Evolutionary conservation across 2,888 invertebrate species (phyloP).

Genomic region (Diplolepis rosae): DNA sequence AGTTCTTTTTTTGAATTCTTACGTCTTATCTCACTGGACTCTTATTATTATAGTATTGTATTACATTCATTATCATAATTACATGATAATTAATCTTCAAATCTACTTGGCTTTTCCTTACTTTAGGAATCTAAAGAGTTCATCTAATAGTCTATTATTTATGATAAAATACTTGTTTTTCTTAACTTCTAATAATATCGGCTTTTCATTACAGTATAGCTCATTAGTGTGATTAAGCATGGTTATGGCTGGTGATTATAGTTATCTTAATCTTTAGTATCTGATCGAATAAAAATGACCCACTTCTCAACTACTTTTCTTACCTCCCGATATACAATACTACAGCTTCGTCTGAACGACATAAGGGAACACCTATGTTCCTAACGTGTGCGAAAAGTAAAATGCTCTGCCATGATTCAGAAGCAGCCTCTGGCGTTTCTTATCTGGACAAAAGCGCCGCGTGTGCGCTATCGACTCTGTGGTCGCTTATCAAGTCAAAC

Average conservation of each 20-base stretch:
- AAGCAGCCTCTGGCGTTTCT: conserved; percentile 47
- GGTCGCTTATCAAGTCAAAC: conserved; percentile 54
- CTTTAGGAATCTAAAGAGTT: neutral
- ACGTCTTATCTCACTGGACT: neutral
- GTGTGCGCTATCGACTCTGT: conserved; percentile 54
- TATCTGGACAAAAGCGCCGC: conserved; percentile 52
- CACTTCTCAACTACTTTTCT: neutral
- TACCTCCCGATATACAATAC: neutral
- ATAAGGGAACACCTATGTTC: conserved; percentile 28
- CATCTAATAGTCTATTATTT: conserved; percentile 7
- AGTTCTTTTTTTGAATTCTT: neutral
- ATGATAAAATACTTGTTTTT: neutral
- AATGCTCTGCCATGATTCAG: conserved; percentile 36
- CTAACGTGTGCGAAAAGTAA: conserved; percentile 35
- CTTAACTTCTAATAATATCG: neutral
- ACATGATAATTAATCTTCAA: neutral
- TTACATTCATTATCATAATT: conserved; percentile 24
- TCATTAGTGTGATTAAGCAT: neutral
- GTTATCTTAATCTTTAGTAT: conserved; percentile 1
- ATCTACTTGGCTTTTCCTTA: neutral
- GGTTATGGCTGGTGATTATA: conserved; percentile 1
- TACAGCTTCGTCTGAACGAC: neutral
- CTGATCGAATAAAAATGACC: neutral
- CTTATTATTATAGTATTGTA: conserved; percentile 4
- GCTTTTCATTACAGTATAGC: neutral